Evolutionary conservation across 2,888 invertebrate genomes (phyloP).

Genomic region (Phengaris alcon): DNA sequence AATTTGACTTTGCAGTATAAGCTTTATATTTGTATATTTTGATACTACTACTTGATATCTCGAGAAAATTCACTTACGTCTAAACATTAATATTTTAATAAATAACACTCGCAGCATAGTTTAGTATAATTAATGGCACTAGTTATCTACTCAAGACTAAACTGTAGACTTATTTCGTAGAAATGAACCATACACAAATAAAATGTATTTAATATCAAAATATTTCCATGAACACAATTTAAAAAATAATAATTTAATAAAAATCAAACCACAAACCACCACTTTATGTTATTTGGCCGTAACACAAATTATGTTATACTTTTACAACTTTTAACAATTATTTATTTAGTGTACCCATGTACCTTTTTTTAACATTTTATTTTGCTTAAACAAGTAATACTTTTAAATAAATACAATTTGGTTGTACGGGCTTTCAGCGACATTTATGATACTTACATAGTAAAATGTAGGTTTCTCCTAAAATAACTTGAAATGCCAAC

Average conservation of each 20-base stretch:
- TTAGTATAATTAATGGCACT: conserved; percentile 68
- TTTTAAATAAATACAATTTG: conserved; percentile 9
- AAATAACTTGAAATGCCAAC: background rate
- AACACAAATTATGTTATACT: background rate
- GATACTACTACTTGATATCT: conserved; percentile 17
- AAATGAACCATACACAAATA: background rate
- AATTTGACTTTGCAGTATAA: conserved; percentile 10
- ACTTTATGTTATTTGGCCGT: background rate
- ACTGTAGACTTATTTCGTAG: conserved; percentile 17
- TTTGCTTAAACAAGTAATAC: conserved; percentile 25
- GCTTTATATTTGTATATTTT: conserved; percentile 20
- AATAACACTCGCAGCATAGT: conserved; percentile 45
- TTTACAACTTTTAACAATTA: background rate
- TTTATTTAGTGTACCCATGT: no score
- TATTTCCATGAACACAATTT: conserved; percentile 13
- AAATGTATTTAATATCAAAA: conserved; percentile 13
- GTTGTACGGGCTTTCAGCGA: background rate
- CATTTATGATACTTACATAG: background rate
- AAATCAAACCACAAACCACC: background rate
- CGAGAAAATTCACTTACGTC: conserved; percentile 36
- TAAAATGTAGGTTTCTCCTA: background rate
- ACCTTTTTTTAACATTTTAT: conserved; percentile 4
- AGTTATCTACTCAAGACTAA: conserved; percentile 53
- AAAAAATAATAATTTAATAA: background rate
- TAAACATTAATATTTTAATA: conserved; percentile 42